Evolutionary conservation across 2,888 invertebrate species (phyloP).

Genomic region (Platycnemis pennipes): DNA sequence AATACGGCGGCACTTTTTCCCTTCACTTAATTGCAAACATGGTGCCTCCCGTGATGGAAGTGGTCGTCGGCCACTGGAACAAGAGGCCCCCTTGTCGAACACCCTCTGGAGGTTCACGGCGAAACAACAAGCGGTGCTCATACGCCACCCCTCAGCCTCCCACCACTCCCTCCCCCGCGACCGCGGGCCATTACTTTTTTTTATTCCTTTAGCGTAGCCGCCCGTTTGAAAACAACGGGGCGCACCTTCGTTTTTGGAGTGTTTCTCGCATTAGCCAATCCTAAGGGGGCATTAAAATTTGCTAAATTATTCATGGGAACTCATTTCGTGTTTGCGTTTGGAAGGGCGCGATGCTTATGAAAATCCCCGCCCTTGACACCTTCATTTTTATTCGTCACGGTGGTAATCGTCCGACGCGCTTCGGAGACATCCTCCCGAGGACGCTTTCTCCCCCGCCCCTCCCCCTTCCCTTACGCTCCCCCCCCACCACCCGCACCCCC

Average conservation of each 20-base stretch:
- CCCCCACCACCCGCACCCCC: too few relatives aligned
- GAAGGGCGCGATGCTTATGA: conserved; percentile 28
- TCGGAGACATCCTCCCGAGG: conserved; percentile 11
- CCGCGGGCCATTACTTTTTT: neutral
- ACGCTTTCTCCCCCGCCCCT: neutral
- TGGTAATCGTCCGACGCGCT: conserved; percentile 5
- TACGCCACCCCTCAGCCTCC: neutral
- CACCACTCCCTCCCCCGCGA: too few relatives aligned
- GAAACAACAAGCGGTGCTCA: neutral
- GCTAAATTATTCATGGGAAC: conserved; percentile 36
- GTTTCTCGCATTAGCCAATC: neutral
- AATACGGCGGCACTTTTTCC: neutral
- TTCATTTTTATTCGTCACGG: conserved; percentile 10
- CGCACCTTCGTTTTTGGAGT: neutral
- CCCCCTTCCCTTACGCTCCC: too few relatives aligned
- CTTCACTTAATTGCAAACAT: neutral
- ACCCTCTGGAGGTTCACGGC: neutral
- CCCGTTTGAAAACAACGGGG: neutral
- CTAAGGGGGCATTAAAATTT: conserved; percentile 5
- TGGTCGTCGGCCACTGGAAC: neutral
- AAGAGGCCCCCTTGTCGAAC: neutral
- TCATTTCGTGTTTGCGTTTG: conserved; percentile 10
- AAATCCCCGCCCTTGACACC: conserved; percentile 37
- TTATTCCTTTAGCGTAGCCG: neutral
- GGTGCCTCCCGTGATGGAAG: neutral